Base-by-base conservation (phyloP, 2,888 invertebrate species). In the Smittia sp. region DNA sequence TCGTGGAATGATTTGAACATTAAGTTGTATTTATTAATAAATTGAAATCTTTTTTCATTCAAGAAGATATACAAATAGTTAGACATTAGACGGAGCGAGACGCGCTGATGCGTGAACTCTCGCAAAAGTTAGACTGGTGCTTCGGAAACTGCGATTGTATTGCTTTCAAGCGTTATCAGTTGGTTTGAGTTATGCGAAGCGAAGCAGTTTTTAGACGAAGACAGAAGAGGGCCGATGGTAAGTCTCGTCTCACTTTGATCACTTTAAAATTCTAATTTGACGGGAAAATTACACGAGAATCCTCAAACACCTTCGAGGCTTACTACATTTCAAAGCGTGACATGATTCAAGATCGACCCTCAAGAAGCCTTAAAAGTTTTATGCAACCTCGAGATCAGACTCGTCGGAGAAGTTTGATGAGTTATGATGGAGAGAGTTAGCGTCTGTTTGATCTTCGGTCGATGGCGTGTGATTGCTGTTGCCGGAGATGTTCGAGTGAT, bases 341-440 rank as follows among this genome's bases (percentile, higher is more conserved):
- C 32, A 32, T 6, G 32, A 32, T 32, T 32, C 9, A 32, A 3
- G 32, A 32, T 32, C 4, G 9, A 9, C 32, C 32, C 32, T 32
- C 9, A 9, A 32, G 32, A 32, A 32, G 32, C 32, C 32, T 46
- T 13, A 46, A 15, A 70, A 38, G 41, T 24, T 78, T 84, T 88
- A 93, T 81, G 92, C 92, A 74, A 93, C 92, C 83, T 93, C 92
- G 73, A 93, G 84, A 79, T 92, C 92, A 0, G 91, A 91, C 38
- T 72, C 72, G 38, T 72, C 72, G 63, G 80, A 79, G 52, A 79
- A 77, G 18, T 79, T 78, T 75, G 78, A 77, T 65, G 81, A 77
- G 65, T 75, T 54, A 74, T 74, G 67, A 22, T 77, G 74, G 18
- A 77, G 77, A 63, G 76, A 76, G 58, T 77, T 76, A 73, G 76